Evolutionary conservation across 1,140 invertebrate species (phyloP).

Genomic region (Eueides isabella): DNA sequence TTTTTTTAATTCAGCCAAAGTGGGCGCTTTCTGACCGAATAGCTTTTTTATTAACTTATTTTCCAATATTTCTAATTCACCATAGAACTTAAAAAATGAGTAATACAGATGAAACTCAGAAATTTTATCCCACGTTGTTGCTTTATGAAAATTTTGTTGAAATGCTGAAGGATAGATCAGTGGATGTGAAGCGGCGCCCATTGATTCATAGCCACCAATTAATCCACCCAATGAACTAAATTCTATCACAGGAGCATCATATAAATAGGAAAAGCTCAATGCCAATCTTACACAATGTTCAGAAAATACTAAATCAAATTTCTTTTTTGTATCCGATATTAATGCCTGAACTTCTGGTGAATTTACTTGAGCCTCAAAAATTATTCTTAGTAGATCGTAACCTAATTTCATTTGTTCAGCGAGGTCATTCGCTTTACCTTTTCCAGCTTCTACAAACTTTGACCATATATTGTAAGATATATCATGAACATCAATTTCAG

Average conservation of each 20-base stretch:
- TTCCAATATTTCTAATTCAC: slow-evolving; percentile 35
- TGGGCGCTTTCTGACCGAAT: slow-evolving; percentile 67
- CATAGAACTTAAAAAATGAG: background rate
- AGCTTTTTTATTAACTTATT: slow-evolving; percentile 59
- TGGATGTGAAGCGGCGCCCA: slow-evolving; percentile 72
- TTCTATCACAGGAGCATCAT: slow-evolving; percentile 62
- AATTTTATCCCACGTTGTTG: slow-evolving; percentile 53
- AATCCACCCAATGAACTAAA: slow-evolving; percentile 52
- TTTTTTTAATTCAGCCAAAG: slow-evolving; percentile 66
- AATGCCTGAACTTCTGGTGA: slow-evolving; percentile 46
- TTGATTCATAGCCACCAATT: slow-evolving; percentile 29
- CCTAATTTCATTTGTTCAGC: slow-evolving; percentile 13
- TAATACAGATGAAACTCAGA: slow-evolving; percentile 39
- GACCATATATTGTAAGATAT: slow-evolving; percentile 32
- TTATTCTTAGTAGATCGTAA: slow-evolving; percentile 22
- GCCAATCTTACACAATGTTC: slow-evolving; percentile 45
- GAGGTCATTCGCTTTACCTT: background rate
- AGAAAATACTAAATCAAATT: slow-evolving; percentile 58
- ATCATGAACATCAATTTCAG: slow-evolving; percentile 31
- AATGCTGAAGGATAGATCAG: slow-evolving; percentile 68
- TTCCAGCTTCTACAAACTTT: slow-evolving; percentile 19
- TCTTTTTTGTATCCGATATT: slow-evolving; percentile 39
- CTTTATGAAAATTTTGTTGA: slow-evolving; percentile 27
- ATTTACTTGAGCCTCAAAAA: slow-evolving; percentile 39
- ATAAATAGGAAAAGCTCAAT: slow-evolving; percentile 56